These are phyloP conservation scores for Lacanobia oleracea DNA, from an alignment of 2,888 invertebrate species.

Conservation along the genomic window DNA sequence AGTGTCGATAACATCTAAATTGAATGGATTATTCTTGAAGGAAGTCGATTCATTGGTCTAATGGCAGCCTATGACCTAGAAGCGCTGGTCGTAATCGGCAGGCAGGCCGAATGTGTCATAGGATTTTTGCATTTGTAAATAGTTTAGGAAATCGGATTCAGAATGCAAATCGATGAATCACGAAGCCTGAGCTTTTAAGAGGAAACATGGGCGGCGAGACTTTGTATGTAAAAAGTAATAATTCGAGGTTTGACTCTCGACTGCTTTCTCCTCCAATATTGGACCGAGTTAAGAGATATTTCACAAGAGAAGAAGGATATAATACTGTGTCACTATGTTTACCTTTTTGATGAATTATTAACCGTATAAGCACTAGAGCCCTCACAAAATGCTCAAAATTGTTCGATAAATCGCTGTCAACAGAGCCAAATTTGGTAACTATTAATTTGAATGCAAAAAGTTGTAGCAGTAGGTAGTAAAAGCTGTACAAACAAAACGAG, in stretches of 20 bases:
- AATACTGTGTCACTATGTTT: too few species aligned
- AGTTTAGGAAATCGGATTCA: neutral
- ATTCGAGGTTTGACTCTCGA: too few species aligned
- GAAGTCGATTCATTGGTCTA: conserved; percentile 55
- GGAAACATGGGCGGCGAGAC: too few species aligned
- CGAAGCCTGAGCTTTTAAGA: neutral
- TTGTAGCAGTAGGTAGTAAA: neutral
- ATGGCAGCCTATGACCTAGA: conserved; percentile 36
- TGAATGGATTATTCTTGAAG: conserved; percentile 52
- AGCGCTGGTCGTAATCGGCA: conserved; percentile 15
- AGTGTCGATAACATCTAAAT: conserved; percentile 60
- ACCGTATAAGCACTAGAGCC: too few species aligned
- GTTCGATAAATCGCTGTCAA: too few species aligned
- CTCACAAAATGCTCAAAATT: too few species aligned
- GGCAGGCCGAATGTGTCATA: conserved; percentile 11
- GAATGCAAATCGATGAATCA: neutral
- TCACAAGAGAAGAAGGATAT: too few species aligned
- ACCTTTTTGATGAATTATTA: too few species aligned
- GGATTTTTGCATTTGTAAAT: conserved; percentile 1
- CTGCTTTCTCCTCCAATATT: too few species aligned
- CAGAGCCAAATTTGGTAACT: too few species aligned
- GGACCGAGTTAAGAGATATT: too few species aligned
- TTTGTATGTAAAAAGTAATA: too few species aligned
- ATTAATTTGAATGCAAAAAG: neutral
- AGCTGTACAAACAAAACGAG: neutral